Evolutionary conservation across 2,797 vertebrate genomes (phyloP).

Genomic region (Chloroceryle amazona): DNA sequence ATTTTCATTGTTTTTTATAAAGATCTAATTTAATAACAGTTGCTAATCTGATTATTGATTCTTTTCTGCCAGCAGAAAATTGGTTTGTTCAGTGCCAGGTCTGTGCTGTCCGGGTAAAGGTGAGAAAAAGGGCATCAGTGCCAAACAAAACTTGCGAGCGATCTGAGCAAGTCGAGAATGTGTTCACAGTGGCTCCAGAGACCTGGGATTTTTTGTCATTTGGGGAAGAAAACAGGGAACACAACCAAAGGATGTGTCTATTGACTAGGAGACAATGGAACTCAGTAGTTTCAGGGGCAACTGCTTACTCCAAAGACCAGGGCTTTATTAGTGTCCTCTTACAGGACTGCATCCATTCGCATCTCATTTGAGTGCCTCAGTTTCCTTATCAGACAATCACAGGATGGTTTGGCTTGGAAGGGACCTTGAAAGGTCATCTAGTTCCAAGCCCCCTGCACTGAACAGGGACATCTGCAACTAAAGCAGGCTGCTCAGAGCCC

Average conservation of each 20-base stretch:
- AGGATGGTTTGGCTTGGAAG: background rate
- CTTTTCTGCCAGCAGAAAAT: background rate
- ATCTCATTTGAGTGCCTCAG: background rate
- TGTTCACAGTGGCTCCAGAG: background rate
- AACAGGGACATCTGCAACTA: background rate
- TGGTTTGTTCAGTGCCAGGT: background rate
- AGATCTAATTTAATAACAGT: conserved; percentile 15
- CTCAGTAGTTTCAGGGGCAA: background rate
- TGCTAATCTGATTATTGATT: conserved; percentile 31
- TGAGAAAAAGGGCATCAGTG: background rate
- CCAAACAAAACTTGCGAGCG: fast-evolving
- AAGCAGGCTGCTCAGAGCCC: background rate
- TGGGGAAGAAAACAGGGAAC: background rate
- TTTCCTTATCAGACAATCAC: background rate
- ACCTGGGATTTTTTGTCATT: background rate
- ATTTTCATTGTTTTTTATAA: background rate
- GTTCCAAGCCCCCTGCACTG: background rate
- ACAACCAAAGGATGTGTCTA: background rate
- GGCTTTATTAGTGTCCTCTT: background rate
- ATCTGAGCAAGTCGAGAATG: background rate
- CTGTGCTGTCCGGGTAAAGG: background rate
- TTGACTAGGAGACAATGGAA: background rate
- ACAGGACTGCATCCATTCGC: fast-evolving
- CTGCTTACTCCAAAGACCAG: background rate
- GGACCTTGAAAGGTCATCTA: background rate